A percentile compares a stretch with the other conserved stretches of the same genome.
Conservation (phyloP, 2,797 vertebrate species). For the Sciaenops ocellatus region DNA sequence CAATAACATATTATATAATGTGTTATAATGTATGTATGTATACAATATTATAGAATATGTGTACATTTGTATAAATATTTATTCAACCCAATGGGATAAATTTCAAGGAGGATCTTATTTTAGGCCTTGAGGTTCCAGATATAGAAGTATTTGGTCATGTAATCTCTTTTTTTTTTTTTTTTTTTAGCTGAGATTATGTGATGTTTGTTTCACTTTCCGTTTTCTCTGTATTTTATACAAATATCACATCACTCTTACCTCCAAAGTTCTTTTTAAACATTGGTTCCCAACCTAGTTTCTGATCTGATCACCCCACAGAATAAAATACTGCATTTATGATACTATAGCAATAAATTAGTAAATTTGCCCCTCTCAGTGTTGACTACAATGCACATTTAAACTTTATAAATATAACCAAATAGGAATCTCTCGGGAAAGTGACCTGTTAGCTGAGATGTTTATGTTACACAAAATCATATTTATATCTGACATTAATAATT, state of each 20-base stretch:
- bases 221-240: background rate
- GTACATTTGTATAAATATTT: background rate
- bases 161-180: background rate
- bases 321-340: no score
- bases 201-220: conserved; percentile 1
- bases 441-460: no score
- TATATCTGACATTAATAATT: background rate
- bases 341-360: no score
- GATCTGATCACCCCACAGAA: background rate
- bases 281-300: background rate
- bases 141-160: background rate
- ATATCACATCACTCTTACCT: background rate
- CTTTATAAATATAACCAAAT: no score
- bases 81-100: background rate
- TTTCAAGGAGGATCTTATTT: background rate
- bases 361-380: no score
- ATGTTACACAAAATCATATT: no score
- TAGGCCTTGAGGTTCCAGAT: background rate
- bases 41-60: background rate
- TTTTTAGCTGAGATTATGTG: background rate
- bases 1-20: no score
- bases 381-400: no score
- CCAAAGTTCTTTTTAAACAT: no score
- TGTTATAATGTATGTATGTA: no score
- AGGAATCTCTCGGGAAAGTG: no score